These are phyloP conservation scores for Sericinus montela DNA, from an alignment of 2,888 invertebrate genomes.

Conservation along the genomic window DNA sequence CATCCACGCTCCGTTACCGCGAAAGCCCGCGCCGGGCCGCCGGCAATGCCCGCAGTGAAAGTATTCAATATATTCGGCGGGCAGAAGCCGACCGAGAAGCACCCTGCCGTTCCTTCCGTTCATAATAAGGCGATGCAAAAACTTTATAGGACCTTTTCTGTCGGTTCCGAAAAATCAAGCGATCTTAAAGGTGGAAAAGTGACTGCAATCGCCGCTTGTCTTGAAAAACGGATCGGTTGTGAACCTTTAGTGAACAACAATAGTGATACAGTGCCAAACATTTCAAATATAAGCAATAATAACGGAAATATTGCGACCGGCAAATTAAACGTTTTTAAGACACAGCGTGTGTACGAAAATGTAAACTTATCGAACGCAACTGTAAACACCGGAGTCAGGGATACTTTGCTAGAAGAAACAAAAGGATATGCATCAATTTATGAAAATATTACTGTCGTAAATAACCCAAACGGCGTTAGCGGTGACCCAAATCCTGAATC, in stretches of 20 bases:
- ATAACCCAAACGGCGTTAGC: conserved; percentile 34
- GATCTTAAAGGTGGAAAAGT: conserved; percentile 69
- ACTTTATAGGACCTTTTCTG: conserved; percentile 76
- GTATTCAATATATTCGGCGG: conserved; percentile 77
- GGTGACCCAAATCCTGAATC: conserved; percentile 41
- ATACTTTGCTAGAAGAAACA: conserved; percentile 55
- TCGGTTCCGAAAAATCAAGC: conserved; percentile 54
- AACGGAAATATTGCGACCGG: conserved; percentile 4
- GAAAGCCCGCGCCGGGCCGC: conserved; percentile 51
- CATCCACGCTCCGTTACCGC: conserved; percentile 63
- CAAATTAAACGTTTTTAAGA: conserved; percentile 43
- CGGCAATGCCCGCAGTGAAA: conserved; percentile 78
- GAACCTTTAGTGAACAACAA: conserved; percentile 50
- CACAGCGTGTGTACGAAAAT: conserved; percentile 68
- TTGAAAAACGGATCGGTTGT: conserved; percentile 63
- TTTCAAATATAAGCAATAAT: conserved; percentile 44
- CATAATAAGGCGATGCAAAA: conserved; percentile 65
- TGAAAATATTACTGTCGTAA: conserved; percentile 69
- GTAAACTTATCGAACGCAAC: conserved; percentile 55
- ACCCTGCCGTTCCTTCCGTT: conserved; percentile 49
- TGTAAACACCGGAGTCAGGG: conserved; percentile 29
- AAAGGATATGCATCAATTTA: conserved; percentile 71
- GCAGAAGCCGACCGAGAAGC: conserved; percentile 74
- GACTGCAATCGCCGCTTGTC: conserved; percentile 69
- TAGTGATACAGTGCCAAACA: conserved; percentile 65